Base-by-base conservation (phyloP, 2,888 invertebrate genomes). In the Cerastis leucographa region DNA sequence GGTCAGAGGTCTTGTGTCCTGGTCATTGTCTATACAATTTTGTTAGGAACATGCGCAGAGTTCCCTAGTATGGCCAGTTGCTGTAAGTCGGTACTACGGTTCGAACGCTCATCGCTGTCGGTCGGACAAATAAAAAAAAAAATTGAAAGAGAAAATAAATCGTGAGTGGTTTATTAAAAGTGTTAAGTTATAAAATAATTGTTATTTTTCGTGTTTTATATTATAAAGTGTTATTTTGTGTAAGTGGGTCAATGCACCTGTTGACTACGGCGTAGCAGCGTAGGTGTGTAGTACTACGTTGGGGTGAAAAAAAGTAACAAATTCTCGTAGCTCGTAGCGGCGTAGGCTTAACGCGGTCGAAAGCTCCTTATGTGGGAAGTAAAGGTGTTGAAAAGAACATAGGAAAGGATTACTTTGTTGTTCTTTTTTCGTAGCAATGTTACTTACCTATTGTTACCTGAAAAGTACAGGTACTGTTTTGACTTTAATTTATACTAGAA, bases 41-140 rank as follows among this genome's bases (percentile, higher is more conserved):
- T 89, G 87, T 85, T 62, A 85, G 70, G 92, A 89, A 92, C 96
- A 94, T 96, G 96, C 96, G 96, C 95, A 89, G 79, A 87, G 71
- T 77, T 76, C 74, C 62, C 81, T 74, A 79, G 80, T 85, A 88
- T 51, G 35, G 76, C 87, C 94, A 95, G 95, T 95, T 87, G 85
- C 83, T 88, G 85, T 83, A 87, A 85, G 85, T 93, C 92, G 92
- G 92, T 87, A 88, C 78, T 67, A 80, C 81, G 76, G 85, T 74
- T 49, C 88, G 88, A 90, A 94, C 95, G 95, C 90, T 83, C 42
- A 40, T 3, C 87, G 85, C n/a, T 8, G 76, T 78, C 66, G 74
- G 72, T 61, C 71, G 80, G 82, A 78, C 71, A 56, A 4, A 74
- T 9, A 64, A 76, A 74, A 70, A 71, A 74, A 62, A 56, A 67